These are phyloP conservation scores for Rhopalosiphum maidis DNA, from an alignment of 1,140 invertebrate species.

Conservation along the genomic window DNA sequence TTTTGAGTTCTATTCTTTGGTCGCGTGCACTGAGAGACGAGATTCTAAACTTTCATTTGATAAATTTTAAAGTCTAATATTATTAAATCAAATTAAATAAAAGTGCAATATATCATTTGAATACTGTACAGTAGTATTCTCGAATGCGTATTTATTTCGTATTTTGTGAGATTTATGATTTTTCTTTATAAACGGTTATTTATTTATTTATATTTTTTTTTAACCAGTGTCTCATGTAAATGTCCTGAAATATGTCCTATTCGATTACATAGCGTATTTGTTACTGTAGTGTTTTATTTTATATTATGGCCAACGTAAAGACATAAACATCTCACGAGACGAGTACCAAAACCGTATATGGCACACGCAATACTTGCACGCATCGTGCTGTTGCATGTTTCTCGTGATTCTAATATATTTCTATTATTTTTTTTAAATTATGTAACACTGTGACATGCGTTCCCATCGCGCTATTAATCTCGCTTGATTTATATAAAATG, in stretches of 20 bases:
- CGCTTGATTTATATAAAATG: not conserved
- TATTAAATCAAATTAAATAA: not conserved
- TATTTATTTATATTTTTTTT: no score
- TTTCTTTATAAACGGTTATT: not conserved
- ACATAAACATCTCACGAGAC: not conserved
- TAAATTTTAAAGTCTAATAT: not conserved
- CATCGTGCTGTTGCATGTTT: not conserved
- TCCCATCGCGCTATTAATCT: not conserved
- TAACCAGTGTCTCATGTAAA: not conserved
- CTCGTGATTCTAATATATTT: not conserved
- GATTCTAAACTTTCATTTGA: not conserved
- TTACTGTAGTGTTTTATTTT: not conserved
- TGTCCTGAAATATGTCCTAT: not conserved
- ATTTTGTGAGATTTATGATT: not conserved
- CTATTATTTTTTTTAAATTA: not conserved
- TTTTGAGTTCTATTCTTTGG: not conserved
- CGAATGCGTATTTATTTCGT: not conserved
- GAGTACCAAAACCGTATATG: not conserved
- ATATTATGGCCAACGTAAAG: not conserved
- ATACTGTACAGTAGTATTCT: not conserved
- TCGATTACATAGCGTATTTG: not conserved
- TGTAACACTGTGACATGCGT: not conserved
- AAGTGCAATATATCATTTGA: not conserved
- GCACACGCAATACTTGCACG: not conserved
- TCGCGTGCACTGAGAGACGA: not conserved